Base-by-base conservation (phyloP, 2,113 vertebrate species). In the Rhynchopsitta pachyrhyncha region DNA sequence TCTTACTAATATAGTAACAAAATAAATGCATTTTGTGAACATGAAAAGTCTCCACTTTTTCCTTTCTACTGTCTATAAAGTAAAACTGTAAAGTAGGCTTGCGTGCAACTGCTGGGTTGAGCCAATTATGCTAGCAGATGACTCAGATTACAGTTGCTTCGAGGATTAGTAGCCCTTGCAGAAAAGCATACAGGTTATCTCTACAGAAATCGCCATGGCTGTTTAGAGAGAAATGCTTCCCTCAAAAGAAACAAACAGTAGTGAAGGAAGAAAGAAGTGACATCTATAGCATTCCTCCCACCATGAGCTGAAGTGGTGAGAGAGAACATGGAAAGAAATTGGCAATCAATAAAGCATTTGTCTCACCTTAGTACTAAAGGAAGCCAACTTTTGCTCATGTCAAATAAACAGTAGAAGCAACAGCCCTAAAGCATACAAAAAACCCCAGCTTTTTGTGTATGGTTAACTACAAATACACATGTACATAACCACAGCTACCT, bases 401-500 rank as follows among this genome's bases (percentile, higher is more conserved):
- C 53, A 82, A 64, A 71, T 28, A 75, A 83, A 64, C 9, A n/a
- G 37, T 9, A 71, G 47, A 52, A 82, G 57, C 18, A 83, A 46
- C 12, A 75, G 50, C 55, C 27, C 31, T 67, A 28, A 29, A 49
- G 15, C 2, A 37, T 3, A 44, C 12, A 6, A 64, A 73, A 23
- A 41, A 52, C 37, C 19, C 3, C 4, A 91, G 33, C 50, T 19
- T 39, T 71, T 60, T 76, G 60, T 52, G n/a, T 1, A 5, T 1
- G 17, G 64, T n/a, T 82, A 82, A 84, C 20, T 68, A 28, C 62
- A 91, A 44, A 68, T 2, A 35, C 8, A 64, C 1, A 0, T 52
- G 20, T 8, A 50, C 7, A 22, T 1, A 60, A 49, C 6, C 25
- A 67, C 1, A 76, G 83, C 49, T 90, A 98, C 98, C 99, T 99